A percentile compares a stretch with the other conserved stretches of the same genome.
These are phyloP conservation scores for Rhimphoctona megacephalus DNA, from an alignment of 2,888 invertebrate species.

Conservation along the genomic window DNA sequence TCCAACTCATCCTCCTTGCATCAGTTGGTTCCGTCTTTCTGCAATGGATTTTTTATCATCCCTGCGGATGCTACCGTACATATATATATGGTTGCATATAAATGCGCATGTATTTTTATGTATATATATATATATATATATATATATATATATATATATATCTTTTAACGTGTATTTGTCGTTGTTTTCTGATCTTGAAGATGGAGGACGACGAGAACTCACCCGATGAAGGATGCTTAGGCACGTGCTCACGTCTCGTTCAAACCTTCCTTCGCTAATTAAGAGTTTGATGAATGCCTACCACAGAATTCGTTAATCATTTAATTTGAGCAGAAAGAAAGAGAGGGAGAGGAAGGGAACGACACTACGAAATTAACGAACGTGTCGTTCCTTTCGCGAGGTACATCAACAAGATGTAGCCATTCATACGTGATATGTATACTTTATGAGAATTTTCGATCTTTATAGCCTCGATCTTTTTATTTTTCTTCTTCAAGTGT, in stretches of 20 bases:
- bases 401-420: constrained; percentile 62
- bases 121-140: constrained; percentile 5
- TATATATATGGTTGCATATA: constrained; percentile 8
- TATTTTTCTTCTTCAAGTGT: constrained; percentile 4
- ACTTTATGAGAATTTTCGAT: constrained; percentile 63
- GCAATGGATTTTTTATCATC: constrained; percentile 58
- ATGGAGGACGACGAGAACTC: constrained; percentile 50
- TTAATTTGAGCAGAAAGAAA: constrained; percentile 59
- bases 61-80: constrained; percentile 42
- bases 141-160: constrained; percentile 1
- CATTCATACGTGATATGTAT: constrained; percentile 68
- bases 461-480: constrained; percentile 18
- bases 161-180: not conserved
- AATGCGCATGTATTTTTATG: constrained; percentile 1
- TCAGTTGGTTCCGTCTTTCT: constrained; percentile 55
- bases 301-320: constrained; percentile 70
- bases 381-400: constrained; percentile 65
- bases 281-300: constrained; percentile 69
- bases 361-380: constrained; percentile 60
- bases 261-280: constrained; percentile 65
- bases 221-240: constrained; percentile 66
- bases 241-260: constrained; percentile 70
- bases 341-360: constrained; percentile 52
- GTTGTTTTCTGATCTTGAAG: constrained; percentile 17
- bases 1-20: constrained; percentile 54